Evolutionary conservation across 2,888 invertebrate genomes (phyloP).

Genomic region (Eutolmus rufibarbis): DNA sequence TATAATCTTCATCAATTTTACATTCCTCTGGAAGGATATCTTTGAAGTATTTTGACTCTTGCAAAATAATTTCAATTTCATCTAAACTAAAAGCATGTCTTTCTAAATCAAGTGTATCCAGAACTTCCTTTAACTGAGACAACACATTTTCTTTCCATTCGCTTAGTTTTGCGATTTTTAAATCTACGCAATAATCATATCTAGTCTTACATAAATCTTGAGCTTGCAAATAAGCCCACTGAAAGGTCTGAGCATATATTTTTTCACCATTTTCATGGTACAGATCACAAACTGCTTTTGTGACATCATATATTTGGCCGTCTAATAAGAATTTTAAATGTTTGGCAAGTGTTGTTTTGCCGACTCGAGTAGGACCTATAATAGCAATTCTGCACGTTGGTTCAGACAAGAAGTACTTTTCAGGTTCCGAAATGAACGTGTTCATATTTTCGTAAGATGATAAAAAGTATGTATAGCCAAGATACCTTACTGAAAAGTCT

Average conservation of each 20-base stretch:
- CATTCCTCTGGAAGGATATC: not conserved
- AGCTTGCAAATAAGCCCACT: not conserved
- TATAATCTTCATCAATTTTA: not conserved
- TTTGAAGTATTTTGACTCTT: not conserved
- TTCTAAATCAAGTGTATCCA: slow-evolving; percentile 55
- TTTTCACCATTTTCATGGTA: not conserved
- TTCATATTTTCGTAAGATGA: slow-evolving; percentile 65
- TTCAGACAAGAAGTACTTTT: slow-evolving; percentile 67
- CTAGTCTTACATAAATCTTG: not conserved
- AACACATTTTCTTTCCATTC: slow-evolving; percentile 44
- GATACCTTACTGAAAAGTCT: slow-evolving; percentile 67
- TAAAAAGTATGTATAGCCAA: slow-evolving; percentile 70
- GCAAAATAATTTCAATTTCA: not conserved
- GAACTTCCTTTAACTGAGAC: slow-evolving; percentile 61
- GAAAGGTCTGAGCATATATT: not conserved
- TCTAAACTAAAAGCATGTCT: not conserved
- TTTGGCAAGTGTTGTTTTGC: slow-evolving; percentile 68
- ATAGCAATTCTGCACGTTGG: slow-evolving; percentile 69
- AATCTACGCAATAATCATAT: slow-evolving; percentile 58
- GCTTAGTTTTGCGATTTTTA: not conserved
- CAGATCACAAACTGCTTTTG: not conserved
- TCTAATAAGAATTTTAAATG: slow-evolving; percentile 59
- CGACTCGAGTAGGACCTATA: slow-evolving; percentile 68
- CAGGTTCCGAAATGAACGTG: slow-evolving; percentile 69
- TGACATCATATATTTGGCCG: not conserved